Evolutionary conservation across 2,888 invertebrate genomes (phyloP).

Genomic region (Phragmatobia fuliginosa): DNA sequence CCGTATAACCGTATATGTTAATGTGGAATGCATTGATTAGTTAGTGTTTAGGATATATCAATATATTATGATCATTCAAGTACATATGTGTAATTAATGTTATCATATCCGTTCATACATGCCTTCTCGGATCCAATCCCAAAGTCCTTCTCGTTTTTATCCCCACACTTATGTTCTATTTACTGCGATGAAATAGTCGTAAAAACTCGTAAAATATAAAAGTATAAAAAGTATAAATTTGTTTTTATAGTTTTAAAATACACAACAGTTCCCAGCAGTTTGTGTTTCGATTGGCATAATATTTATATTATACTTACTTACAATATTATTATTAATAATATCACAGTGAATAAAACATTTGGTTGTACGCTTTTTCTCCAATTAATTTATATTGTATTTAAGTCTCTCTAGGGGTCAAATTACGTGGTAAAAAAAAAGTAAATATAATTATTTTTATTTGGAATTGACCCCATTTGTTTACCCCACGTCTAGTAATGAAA

Average conservation of each 20-base stretch:
- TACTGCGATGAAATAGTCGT: conserved; percentile 74
- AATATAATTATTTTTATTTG: conserved; percentile 20
- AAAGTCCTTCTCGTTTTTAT: conserved; percentile 34
- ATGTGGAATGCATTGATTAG: conserved; percentile 41
- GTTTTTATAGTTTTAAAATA: conserved; percentile 47
- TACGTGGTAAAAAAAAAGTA: conserved; percentile 12
- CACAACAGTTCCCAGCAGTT: conserved; percentile 32
- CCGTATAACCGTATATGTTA: conserved; percentile 40
- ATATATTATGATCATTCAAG: conserved; percentile 57
- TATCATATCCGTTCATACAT: conserved; percentile 47
- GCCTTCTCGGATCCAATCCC: conserved; percentile 31
- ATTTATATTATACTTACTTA: too few species aligned
- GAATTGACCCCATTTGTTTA: conserved; percentile 42
- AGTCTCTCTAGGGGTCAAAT: conserved; percentile 36
- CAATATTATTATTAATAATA: conserved; percentile 50
- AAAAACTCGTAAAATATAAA: too few species aligned
- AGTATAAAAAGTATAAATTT: conserved; percentile 46
- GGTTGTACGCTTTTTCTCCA: conserved; percentile 44
- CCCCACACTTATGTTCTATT: conserved; percentile 64
- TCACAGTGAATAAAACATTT: conserved; percentile 70
- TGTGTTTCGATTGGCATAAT: conserved; percentile 20
- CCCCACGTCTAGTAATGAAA: conserved; percentile 39
- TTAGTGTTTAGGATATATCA: conserved; percentile 58
- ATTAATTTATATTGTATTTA: conserved; percentile 16
- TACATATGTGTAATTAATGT: conserved; percentile 42